phyloP scores from a whole-genome alignment of 1,140 invertebrate species.

The fruit fly (Drosophila melanogaster) region Release_6_plus_ISO1_MT NC_004354.4:15670501-15671000 shows the following conservation, averaged over 20 bases:
- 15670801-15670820: constrained; percentile 1
- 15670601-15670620: constrained; percentile 53
- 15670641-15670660: constrained; percentile 55
- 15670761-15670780: constrained; percentile 35
- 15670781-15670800: constrained; percentile 29
- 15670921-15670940: not conserved
- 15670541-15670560: not conserved
- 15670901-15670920: constrained; percentile 4
- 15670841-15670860: constrained; percentile 1
- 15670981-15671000: constrained; percentile 1
- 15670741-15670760: constrained; percentile 10
- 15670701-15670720: constrained; percentile 53
- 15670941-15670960: not conserved
- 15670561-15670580: constrained; percentile 27
- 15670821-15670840: not conserved
- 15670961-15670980: constrained; percentile 5
- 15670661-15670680: constrained; percentile 46
- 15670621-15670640: constrained; percentile 66
- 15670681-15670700: constrained; percentile 37
- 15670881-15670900: constrained; percentile 2
- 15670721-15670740: constrained; percentile 18
- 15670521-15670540: constrained; percentile 28
- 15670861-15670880: constrained; percentile 13
- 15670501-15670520: constrained; percentile 22
- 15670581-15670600: too few relatives aligned